Percentiles rank a stretch among this genome's conserved stretches.
These are phyloP conservation scores for Drosophila pectinifera DNA, from an alignment of 1,140 invertebrate genomes.

Conservation along the genomic window DNA sequence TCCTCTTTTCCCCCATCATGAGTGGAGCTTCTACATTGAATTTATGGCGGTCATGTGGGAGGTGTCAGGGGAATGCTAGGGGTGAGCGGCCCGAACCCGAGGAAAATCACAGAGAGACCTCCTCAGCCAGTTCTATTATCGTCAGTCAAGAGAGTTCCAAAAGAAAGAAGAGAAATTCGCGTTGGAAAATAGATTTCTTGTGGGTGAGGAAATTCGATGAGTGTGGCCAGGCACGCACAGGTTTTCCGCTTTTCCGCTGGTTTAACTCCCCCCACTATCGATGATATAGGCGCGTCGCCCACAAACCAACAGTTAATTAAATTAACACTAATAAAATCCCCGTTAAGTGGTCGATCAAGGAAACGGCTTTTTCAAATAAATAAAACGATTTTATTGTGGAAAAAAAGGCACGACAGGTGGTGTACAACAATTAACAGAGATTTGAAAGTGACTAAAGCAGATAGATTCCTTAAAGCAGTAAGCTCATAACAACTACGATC, in stretches of 20 bases:
- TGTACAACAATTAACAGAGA: conserved; percentile 30
- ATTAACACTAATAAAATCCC: conserved; percentile 7
- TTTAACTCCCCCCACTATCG: conserved; percentile 5
- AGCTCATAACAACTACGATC: conserved; percentile 25
- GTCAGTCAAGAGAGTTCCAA: conserved; percentile 60
- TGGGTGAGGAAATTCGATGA: conserved; percentile 28
- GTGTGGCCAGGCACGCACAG: conserved; percentile 51
- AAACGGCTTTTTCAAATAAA: conserved; percentile 17
- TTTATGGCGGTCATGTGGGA: conserved; percentile 2
- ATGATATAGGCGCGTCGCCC: conserved; percentile 3
- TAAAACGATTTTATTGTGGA: conserved; percentile 28
- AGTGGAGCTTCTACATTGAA: conserved; percentile 18
- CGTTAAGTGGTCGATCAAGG: conserved; percentile 8
- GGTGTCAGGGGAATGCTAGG: conserved; percentile 9
- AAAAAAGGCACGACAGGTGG: conserved; percentile 14
- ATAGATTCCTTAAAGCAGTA: conserved; percentile 4
- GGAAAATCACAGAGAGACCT: conserved; percentile 35
- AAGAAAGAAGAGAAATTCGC: conserved; percentile 43
- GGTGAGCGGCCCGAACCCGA: conserved; percentile 1
- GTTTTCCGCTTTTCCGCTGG: conserved; percentile 15
- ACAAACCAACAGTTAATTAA: conserved; percentile 16
- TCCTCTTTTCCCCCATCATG: neutral
- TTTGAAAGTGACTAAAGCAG: conserved; percentile 23
- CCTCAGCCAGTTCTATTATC: conserved; percentile 37
- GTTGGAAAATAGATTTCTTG: conserved; percentile 33